A percentile compares a stretch with the other conserved stretches of the same genome.
phyloP scores from a whole-genome alignment of 2,888 invertebrate species.

The Anthrax anthrax region DNA sequence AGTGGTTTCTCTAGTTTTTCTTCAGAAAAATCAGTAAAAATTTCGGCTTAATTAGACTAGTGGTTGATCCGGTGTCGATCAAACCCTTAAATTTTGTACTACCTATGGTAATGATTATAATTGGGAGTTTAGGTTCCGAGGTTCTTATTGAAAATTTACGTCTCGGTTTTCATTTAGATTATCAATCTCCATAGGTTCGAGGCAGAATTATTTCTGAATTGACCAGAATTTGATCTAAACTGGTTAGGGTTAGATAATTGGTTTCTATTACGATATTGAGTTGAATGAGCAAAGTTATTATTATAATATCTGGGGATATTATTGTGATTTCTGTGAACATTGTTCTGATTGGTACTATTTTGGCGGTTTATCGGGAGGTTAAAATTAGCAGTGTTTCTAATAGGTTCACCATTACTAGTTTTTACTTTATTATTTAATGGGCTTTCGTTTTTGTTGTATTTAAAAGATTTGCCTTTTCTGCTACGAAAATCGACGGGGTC shows the following conservation, averaged over 20 bases:
- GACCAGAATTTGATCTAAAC: not conserved
- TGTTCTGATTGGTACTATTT: not conserved
- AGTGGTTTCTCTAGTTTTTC: not conserved
- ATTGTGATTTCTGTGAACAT: not conserved
- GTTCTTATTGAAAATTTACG: conserved; percentile 6
- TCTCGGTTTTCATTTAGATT: not conserved
- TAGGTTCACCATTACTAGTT: not conserved
- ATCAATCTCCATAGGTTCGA: conserved; percentile 3
- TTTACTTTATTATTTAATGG: not conserved
- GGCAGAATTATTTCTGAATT: not conserved
- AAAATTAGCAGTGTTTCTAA: not conserved
- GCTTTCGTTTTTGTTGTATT: not conserved
- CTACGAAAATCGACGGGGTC: not conserved
- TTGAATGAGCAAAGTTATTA: not conserved
- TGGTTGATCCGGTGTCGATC: not conserved
- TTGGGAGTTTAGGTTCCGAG: not conserved
- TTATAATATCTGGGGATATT: not conserved
- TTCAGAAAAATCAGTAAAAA: not conserved
- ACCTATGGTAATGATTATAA: not conserved
- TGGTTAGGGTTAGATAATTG: not conserved
- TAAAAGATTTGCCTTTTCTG: not conserved
- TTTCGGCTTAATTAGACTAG: not conserved
- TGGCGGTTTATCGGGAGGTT: not conserved
- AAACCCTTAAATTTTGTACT: not conserved
- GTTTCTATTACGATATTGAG: not conserved